Conservation (phyloP, 2,113 vertebrate species). For the Forbesichthys papilliferus region DNA sequence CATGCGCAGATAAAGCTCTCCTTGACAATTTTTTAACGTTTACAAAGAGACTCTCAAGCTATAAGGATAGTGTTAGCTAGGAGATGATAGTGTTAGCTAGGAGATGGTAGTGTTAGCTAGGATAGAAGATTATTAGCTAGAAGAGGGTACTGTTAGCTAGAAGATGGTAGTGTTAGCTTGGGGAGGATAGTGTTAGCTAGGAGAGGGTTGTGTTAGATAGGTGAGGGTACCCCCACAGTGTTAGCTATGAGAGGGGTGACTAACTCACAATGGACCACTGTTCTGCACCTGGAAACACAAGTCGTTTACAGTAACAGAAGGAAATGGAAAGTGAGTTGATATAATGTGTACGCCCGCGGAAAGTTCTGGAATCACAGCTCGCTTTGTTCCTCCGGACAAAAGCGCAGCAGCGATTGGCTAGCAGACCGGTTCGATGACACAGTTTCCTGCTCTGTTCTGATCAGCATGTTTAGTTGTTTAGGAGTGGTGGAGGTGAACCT, state of each 20-base stretch:
- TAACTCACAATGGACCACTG: constrained; percentile 55
- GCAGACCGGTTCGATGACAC: background rate
- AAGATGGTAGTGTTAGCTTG: no score
- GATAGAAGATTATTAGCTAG: no score
- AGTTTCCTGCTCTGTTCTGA: constrained; percentile 26
- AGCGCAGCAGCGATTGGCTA: background rate
- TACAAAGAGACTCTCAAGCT: constrained; percentile 51
- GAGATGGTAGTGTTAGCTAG: background rate
- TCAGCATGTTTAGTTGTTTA: constrained; percentile 2
- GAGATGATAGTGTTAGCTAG: background rate
- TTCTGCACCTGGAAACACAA: constrained; percentile 46
- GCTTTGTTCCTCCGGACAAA: constrained; percentile 19
- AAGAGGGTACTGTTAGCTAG: no score
- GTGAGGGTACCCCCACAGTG: no score
- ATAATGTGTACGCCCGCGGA: background rate
- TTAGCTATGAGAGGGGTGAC: constrained; percentile 54
- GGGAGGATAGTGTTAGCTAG: no score
- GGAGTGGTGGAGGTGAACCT: constrained; percentile 26
- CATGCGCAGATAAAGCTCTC: constrained; percentile 23
- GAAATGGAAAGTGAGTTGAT: constrained; percentile 51
- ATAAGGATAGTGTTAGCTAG: background rate
- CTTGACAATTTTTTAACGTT: constrained; percentile 46
- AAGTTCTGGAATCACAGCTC: constrained; percentile 20
- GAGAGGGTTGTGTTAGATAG: no score
- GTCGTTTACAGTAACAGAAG: constrained; percentile 17